A percentile compares a stretch with the other conserved stretches of the same genome.
Evolutionary conservation across 1,140 invertebrate species (phyloP).

Genomic region (Chrysopa pallens): DNA sequence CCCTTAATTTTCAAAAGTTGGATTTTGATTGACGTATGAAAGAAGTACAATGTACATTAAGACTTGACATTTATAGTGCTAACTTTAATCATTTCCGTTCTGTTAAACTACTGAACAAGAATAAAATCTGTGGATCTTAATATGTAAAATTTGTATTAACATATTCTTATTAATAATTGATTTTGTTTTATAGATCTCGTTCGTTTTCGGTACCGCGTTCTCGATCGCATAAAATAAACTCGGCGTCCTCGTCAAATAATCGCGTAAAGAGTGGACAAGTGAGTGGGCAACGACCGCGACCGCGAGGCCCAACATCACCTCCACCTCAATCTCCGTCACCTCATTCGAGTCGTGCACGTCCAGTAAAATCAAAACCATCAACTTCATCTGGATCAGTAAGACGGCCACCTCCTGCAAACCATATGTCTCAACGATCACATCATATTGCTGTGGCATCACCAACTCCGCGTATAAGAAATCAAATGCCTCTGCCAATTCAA

Average conservation of each 20-base stretch:
- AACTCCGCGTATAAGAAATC: background rate
- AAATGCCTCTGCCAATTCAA: too few relatives aligned
- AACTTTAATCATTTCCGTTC: too few relatives aligned
- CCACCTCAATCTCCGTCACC: slow-evolving; percentile 18
- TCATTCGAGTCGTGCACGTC: slow-evolving; percentile 2
- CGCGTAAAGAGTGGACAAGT: too few relatives aligned
- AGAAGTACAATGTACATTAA: too few relatives aligned
- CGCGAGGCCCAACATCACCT: slow-evolving; percentile 11
- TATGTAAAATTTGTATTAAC: too few relatives aligned
- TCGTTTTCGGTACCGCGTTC: slow-evolving; percentile 26
- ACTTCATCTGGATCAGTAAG: slow-evolving; percentile 6
- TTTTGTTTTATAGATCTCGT: slow-evolving; percentile 19
- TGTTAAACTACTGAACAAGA: too few relatives aligned
- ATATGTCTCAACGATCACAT: slow-evolving; percentile 20
- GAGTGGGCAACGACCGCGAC: slow-evolving; percentile 4
- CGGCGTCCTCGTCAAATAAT: background rate
- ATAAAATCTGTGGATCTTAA: too few relatives aligned
- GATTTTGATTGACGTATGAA: too few relatives aligned
- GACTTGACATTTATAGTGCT: too few relatives aligned
- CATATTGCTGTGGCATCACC: slow-evolving; percentile 19
- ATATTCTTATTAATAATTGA: background rate
- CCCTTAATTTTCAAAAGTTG: too few relatives aligned
- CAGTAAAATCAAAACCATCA: slow-evolving; percentile 15
- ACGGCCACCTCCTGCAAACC: slow-evolving; percentile 16
- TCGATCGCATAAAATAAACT: background rate